Evolutionary conservation across 2,797 vertebrate genomes (phyloP), one percentile per base, ranked within the genome.

Genomic region (Lateolabrax maculatus): DNA sequence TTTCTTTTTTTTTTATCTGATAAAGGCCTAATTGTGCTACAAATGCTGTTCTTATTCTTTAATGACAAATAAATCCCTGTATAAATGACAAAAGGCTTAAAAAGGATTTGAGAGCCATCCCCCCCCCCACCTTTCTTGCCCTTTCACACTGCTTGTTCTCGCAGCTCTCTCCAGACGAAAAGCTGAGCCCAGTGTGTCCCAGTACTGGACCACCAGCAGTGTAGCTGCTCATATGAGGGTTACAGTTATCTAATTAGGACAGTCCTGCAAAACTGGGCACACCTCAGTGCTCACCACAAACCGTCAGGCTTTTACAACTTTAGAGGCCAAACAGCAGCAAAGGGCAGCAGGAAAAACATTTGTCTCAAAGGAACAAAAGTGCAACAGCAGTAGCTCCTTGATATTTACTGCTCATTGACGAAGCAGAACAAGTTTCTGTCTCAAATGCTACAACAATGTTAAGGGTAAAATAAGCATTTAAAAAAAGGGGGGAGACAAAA

Each of bases 241-340:
- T 96, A 96, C 96, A 95, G 95, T 97, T 95, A 97, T 96, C 96
- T 96, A 95, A 97, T 97, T 97, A 96, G 92, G 93, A 80, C 90
- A 53, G 87, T 87, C 91, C 90, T 87, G 92, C 90, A 92, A 94
- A 92, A 90, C 92, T 86, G 83, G 91, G 84, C 69, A 88, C 93
- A 93, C 93, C 93, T 95, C 94, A 81, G 87, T 91, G 93, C 92
- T 93, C 91, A 70, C 46, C 79, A 48, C 66, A 49, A 64, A 66
- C 43, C 72, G 49, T 83, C 87, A 78, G 82, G 82, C 78, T 90
- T 93, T 94, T 91, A 94, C 56, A 93, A 91, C 88, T 87, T 87
- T 85, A 92, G 80, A 92, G 72, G 77, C 29, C 46, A 53, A 74
- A 89, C n/a, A 11, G 25, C 39, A 39, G 18, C 27, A 11, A 25